Conservation (phyloP, 2,888 invertebrate species). For the Ennomos fuscantarius region DNA sequence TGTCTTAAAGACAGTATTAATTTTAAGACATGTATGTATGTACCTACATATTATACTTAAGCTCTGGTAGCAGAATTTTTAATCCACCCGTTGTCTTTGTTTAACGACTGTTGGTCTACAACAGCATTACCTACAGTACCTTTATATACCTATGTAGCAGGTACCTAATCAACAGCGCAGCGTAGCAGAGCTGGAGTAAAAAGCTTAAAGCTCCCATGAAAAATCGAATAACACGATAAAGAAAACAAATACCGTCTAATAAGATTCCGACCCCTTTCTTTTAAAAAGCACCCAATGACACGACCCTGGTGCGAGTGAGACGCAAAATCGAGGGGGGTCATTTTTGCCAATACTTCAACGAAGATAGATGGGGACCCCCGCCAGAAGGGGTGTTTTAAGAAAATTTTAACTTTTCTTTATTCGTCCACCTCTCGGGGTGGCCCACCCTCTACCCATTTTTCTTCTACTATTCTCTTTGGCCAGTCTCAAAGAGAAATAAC, state of each 20-base stretch:
- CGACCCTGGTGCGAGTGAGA: slow-evolving; percentile 62
- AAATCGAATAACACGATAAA: slow-evolving; percentile 21
- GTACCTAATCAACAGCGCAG: slow-evolving; percentile 2
- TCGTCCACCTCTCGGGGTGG: slow-evolving; percentile 56
- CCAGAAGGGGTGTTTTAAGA: slow-evolving; percentile 69
- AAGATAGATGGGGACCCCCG: slow-evolving; percentile 77
- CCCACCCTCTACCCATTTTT: slow-evolving; percentile 58
- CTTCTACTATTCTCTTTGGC: slow-evolving; percentile 80
- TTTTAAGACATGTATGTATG: no score
- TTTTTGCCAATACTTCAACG: slow-evolving; percentile 84
- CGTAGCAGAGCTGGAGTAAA: not conserved
- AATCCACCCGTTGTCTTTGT: no score
- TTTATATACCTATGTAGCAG: slow-evolving; percentile 16
- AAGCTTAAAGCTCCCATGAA: slow-evolving; percentile 6
- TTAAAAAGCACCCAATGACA: slow-evolving; percentile 74
- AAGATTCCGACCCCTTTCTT: slow-evolving; percentile 49
- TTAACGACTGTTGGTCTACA: no score
- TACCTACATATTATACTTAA: no score
- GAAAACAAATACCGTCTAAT: slow-evolving; percentile 41
- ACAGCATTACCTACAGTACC: no score
- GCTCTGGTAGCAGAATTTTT: no score
- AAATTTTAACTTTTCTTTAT: slow-evolving; percentile 86
- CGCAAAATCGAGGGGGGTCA: slow-evolving; percentile 60
- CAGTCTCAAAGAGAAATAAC: slow-evolving; percentile 80
- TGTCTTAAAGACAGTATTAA: no score